phyloP scores from a whole-genome alignment of 2,797 vertebrate genomes.

The Channa striata region DNA sequence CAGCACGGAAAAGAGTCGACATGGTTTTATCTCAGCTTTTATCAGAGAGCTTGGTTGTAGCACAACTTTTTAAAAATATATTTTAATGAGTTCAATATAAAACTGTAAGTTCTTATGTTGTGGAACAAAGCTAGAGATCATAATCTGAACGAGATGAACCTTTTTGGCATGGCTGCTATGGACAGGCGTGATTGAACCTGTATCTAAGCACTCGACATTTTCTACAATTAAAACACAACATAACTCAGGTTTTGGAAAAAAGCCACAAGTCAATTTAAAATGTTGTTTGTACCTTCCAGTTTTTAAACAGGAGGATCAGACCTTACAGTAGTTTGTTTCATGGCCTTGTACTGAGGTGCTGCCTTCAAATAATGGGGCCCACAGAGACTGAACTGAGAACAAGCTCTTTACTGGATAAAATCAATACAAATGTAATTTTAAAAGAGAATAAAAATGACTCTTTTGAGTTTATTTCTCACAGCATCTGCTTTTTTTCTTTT shows the following conservation, averaged over 20 bases:
- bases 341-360: background rate
- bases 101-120: background rate
- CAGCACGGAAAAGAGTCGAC: background rate
- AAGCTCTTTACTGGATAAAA: background rate
- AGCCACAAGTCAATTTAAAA: background rate
- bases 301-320: background rate
- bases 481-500: background rate
- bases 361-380: background rate
- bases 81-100: background rate
- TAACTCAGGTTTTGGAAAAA: background rate
- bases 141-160: background rate
- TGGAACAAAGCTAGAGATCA: background rate
- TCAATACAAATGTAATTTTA: background rate
- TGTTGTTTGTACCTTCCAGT: background rate
- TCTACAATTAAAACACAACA: background rate
- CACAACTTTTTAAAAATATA: background rate
- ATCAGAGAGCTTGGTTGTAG: conserved; percentile 21
- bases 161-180: too few species aligned
- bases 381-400: background rate
- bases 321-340: background rate
- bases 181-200: background rate
- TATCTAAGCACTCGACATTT: background rate
- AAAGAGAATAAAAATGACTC: background rate
- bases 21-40: conserved; percentile 8
- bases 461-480: background rate